phyloP scores from a whole-genome alignment of 2,888 invertebrate genomes.

The Pachliopta kotzebuea region DNA sequence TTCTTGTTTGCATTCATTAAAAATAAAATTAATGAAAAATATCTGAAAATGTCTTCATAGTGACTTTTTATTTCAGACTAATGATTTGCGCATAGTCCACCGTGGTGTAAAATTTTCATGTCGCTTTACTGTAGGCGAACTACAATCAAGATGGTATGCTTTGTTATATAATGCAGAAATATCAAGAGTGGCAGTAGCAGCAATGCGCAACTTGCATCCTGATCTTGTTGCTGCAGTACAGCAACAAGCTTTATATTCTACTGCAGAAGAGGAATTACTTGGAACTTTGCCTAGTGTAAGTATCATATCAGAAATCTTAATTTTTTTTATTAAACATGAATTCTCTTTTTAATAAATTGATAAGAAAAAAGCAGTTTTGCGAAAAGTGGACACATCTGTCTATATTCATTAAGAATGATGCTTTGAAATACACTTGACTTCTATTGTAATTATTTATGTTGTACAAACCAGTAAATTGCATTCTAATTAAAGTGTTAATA shows the following conservation, averaged over 20 bases:
- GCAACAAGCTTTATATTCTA: slow-evolving; percentile 93
- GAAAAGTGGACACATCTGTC: too few species aligned
- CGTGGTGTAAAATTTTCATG: slow-evolving; percentile 97
- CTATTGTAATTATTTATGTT: too few species aligned
- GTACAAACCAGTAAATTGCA: too few species aligned
- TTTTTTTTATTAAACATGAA: neutral
- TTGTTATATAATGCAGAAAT: slow-evolving; percentile 96
- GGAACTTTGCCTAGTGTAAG: slow-evolving; percentile 86
- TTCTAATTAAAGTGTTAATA: too few species aligned
- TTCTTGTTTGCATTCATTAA: too few species aligned
- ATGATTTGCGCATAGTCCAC: slow-evolving; percentile 90
- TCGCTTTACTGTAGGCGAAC: slow-evolving; percentile 94
- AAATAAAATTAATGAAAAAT: too few species aligned
- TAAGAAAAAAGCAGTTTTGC: too few species aligned
- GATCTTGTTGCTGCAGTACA: slow-evolving; percentile 93
- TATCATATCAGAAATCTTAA: slow-evolving; percentile 19
- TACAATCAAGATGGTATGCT: slow-evolving; percentile 98
- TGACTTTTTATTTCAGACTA: slow-evolving; percentile 75
- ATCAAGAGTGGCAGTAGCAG: slow-evolving; percentile 93
- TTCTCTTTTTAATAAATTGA: neutral
- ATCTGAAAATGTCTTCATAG: too few species aligned
- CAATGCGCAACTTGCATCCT: slow-evolving; percentile 96
- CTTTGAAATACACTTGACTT: too few species aligned
- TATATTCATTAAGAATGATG: too few species aligned
- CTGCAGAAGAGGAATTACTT: slow-evolving; percentile 92